A percentile compares a stretch with the other conserved stretches of the same genome.
Conservation (phyloP, 1,140 invertebrate species). For the Physella acuta region DNA sequence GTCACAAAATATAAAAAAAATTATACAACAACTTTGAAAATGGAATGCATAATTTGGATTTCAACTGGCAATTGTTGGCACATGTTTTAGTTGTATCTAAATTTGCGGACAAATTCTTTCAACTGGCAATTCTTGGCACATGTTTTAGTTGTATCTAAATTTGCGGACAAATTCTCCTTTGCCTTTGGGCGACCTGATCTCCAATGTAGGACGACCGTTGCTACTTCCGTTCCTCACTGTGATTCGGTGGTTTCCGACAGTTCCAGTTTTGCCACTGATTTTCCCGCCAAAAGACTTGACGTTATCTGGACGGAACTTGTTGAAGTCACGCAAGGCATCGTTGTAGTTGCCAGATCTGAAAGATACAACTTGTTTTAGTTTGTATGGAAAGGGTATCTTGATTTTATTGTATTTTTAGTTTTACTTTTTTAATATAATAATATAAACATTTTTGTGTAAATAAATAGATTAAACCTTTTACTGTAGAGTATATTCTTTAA, state of each 20-base stretch:
- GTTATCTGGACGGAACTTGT: slow-evolving; percentile 8
- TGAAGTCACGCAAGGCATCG: slow-evolving; percentile 28
- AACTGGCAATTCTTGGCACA: too few species aligned
- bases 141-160: slow-evolving; percentile 23
- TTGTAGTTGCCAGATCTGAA: slow-evolving; percentile 17
- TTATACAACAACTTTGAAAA: too few species aligned
- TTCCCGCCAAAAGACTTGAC: slow-evolving; percentile 3
- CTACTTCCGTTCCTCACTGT: slow-evolving; percentile 24
- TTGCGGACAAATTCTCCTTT: slow-evolving; percentile 24
- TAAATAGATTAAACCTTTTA: neutral
- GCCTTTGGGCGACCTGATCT: slow-evolving; percentile 21
- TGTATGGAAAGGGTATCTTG: neutral
- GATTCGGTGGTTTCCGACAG: slow-evolving; percentile 21
- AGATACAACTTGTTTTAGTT: neutral
- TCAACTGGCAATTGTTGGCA: too few species aligned
- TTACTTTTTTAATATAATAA: neutral
- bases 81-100: slow-evolving; percentile 23
- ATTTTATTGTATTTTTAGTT: neutral
- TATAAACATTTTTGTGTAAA: neutral
- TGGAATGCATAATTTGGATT: too few species aligned
- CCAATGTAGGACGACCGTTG: slow-evolving; percentile 26
- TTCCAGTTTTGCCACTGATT: slow-evolving; percentile 19
- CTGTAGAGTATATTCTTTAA: neutral
- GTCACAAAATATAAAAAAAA: too few species aligned
- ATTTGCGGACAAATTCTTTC: slow-evolving; percentile 25